Conservation (phyloP, 2,888 invertebrate genomes). For the Xiphydria camelus region DNA sequence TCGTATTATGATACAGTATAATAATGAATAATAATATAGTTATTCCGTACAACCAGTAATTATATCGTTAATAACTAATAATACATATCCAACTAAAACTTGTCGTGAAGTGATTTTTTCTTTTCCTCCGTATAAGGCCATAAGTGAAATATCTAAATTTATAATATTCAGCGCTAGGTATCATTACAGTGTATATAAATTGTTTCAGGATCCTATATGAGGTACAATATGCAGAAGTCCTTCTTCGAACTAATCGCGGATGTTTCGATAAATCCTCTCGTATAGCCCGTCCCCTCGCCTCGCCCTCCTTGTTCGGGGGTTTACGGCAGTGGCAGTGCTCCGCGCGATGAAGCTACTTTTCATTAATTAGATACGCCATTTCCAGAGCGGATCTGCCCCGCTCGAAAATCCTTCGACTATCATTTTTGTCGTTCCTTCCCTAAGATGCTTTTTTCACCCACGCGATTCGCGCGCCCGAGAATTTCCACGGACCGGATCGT, state of each 20-base stretch:
- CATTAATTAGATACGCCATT: conserved; percentile 29
- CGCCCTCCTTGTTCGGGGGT: too few species aligned
- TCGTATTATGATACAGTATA: not conserved
- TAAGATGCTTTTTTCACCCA: too few species aligned
- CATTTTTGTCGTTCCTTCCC: too few species aligned
- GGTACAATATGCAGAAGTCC: conserved; percentile 34
- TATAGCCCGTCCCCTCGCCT: too few species aligned
- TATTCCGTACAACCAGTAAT: conserved; percentile 35
- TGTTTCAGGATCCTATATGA: conserved; percentile 33
- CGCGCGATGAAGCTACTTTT: conserved; percentile 28
- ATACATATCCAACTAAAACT: not conserved
- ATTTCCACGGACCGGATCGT: too few species aligned
- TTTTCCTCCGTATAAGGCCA: conserved; percentile 47
- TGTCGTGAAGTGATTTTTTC: conserved; percentile 24
- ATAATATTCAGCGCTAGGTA: conserved; percentile 40
- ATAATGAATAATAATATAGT: not conserved
- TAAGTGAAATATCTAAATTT: conserved; percentile 51
- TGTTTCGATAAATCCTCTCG: too few species aligned
- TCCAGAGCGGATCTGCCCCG: too few species aligned
- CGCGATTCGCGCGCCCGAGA: too few species aligned
- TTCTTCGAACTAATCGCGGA: conserved; percentile 21
- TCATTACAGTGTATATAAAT: conserved; percentile 42
- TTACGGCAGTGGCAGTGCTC: too few species aligned
- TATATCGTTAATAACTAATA: conserved; percentile 20
- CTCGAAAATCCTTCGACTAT: too few species aligned